Base-by-base conservation (phyloP, 2,888 invertebrate species). In the Tipula lateralis region DNA sequence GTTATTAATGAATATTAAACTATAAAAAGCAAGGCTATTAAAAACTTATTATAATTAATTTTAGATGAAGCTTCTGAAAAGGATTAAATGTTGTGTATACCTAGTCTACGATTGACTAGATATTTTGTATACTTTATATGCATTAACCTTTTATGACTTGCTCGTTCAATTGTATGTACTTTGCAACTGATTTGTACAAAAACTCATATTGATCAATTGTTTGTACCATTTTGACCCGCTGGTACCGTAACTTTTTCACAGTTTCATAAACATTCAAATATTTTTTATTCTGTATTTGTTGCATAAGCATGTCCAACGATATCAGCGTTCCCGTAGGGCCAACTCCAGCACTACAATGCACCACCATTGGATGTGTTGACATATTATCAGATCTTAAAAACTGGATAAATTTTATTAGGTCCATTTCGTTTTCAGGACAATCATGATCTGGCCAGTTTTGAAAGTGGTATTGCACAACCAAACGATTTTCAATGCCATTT, bases 261-360 rank as follows among this genome's bases (percentile, higher is more conserved):
- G 93, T 93, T 86, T 93, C 92, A 88, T 93, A 95, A 32, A 95
- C 92, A 87, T 95, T 94, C 7, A 95, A 91, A 24, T 66, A 1
- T 85, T 91, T 91, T 86, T 93, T 92, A 85, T 92, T 91, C 86
- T 91, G 90, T 29, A 94, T 90, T 85, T 93, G 92, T 88, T 94
- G 94, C 88, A 94, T 91, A 84, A 95, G 90, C 86, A 94, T 92
- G 88, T 95, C 95, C 84, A 95, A 91, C 0, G 93, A 93, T 86
- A 95, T 94, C 86, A 94, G 92, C 0, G 95, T 95, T 1, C 95
- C 95, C 9, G 95, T 95, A 85, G 95, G 91, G 9, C 95, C 95
- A 83, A 95, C 94, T 24, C 95, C 95, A 87, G 95, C 95, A 87
- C 95, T 94, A 88, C 88, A 89, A 87, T 83, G 86, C 32, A 84